Evolutionary conservation across 2,113 vertebrate species (phyloP), one percentile per base, ranked within the genome.

Genomic region (Festucalex cinctus): DNA sequence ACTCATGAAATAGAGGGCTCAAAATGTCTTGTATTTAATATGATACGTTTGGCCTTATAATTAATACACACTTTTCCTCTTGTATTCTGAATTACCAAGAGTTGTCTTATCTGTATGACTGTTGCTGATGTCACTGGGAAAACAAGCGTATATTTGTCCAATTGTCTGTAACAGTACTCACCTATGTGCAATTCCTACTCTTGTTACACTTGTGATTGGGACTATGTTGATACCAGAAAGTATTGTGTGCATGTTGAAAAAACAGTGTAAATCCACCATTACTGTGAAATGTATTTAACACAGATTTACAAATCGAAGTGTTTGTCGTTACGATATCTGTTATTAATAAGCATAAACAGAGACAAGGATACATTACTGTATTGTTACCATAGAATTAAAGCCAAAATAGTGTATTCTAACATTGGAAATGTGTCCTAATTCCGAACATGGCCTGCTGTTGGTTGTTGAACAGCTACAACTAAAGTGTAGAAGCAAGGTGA

Each of bases 361-460:
- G 59, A 71, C 66, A 65, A 66, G 70, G 79, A 54, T 20, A 68
- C 77, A 70, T 69, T 37, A 73, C 56, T 92, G 90, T 92, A 85
- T 79, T 90, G 85, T 87, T 89, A 86, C 68, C 69, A 36, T 85
- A 90, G 87, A 77, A 92, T 93, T 92, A 92, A 92, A 93, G 85
- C 78, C 74, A 32, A 74, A 74, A 80, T 86, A 87, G 86, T 83
- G 54, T 80, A 82, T 68, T 72, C 74, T 73, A 82, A 81, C 71
- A 46, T 83, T 65, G 75, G 76, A 90, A 85, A 69, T 73, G 85
- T 91, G 90, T 92, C 84, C 81, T 86, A 89, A 88, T 90, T 90
- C 81, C 80, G 85, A 81, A 79, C 71, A 20, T 71, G 58, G 24
- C 63, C 46, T 76, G 77, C 46, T 68, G 65, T 77, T 68, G 68